A percentile compares a stretch with the other conserved stretches of the same genome.
phyloP scores from a whole-genome alignment of 2,888 invertebrate genomes.

The Lutraria lutraria region DNA sequence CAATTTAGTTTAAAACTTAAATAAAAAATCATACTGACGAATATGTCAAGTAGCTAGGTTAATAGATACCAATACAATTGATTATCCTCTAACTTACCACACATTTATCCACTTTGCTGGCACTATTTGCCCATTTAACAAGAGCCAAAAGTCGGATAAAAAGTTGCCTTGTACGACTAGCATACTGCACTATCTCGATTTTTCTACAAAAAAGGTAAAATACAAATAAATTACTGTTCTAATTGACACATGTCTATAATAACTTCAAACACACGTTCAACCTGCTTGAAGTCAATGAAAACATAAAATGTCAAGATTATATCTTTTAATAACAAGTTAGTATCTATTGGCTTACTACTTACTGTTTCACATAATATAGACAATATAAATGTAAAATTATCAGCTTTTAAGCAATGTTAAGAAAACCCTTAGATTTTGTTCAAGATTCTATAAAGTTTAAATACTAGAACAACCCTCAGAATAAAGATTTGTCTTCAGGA shows the following conservation, averaged over 20 bases:
- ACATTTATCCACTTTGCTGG: conserved; percentile 99
- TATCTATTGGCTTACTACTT: too few species aligned
- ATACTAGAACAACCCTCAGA: too few species aligned
- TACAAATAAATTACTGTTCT: not conserved
- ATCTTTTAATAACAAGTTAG: too few species aligned
- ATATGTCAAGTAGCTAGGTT: not conserved
- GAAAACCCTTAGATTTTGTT: too few species aligned
- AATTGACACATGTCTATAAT: too few species aligned
- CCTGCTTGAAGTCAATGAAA: not conserved
- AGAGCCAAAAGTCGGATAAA: conserved; percentile 97
- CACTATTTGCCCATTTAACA: conserved; percentile 99
- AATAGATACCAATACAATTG: not conserved
- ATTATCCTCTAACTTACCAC: conserved; percentile 89
- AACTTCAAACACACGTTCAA: too few species aligned
- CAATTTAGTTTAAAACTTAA: not conserved
- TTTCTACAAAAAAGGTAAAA: conserved; percentile 88
- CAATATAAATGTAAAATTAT: too few species aligned
- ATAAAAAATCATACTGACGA: not conserved
- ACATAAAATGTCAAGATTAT: not conserved
- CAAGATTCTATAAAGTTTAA: too few species aligned
- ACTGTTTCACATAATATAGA: too few species aligned
- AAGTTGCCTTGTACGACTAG: conserved; percentile 96
- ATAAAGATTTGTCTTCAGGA: too few species aligned
- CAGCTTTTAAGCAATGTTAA: too few species aligned
- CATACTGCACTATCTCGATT: conserved; percentile 97